A percentile compares a stretch with the other conserved stretches of the same genome.
Conservation (phyloP, 2,113 vertebrate species). For the Telmatochromis sp. region DNA sequence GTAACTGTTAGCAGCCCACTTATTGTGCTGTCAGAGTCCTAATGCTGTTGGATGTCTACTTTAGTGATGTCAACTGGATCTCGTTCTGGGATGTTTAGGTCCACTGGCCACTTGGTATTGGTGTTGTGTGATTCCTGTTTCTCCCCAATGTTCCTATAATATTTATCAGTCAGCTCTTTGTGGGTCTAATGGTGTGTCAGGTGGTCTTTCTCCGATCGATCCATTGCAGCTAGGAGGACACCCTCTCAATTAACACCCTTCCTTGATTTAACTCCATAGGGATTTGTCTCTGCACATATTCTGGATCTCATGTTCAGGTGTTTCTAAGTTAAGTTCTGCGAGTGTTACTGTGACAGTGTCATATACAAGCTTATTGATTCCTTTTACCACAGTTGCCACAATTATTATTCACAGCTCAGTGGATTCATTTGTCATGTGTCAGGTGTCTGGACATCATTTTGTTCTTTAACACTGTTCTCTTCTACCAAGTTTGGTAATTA, state of each 20-base stretch:
- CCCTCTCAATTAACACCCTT: neutral
- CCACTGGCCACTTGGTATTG: neutral
- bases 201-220: neutral
- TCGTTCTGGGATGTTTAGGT: neutral
- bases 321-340: neutral
- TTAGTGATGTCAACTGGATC: neutral
- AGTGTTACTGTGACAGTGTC: neutral
- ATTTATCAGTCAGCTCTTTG: neutral
- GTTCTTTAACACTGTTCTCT: neutral
- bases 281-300: neutral
- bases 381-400: neutral
- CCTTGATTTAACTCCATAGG: neutral
- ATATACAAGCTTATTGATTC: neutral
- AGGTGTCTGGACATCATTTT: neutral
- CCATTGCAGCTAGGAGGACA: neutral
- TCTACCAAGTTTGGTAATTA: neutral
- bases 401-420: neutral
- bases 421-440: neutral
- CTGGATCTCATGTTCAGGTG: neutral
- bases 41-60: neutral
- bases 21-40: neutral
- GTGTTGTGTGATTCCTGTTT: neutral
- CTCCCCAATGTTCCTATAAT: neutral
- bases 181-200: neutral
- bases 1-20: neutral